Evolutionary conservation across 2,797 vertebrate species (phyloP).

Genomic region (Acestrorhynchus altus): DNA sequence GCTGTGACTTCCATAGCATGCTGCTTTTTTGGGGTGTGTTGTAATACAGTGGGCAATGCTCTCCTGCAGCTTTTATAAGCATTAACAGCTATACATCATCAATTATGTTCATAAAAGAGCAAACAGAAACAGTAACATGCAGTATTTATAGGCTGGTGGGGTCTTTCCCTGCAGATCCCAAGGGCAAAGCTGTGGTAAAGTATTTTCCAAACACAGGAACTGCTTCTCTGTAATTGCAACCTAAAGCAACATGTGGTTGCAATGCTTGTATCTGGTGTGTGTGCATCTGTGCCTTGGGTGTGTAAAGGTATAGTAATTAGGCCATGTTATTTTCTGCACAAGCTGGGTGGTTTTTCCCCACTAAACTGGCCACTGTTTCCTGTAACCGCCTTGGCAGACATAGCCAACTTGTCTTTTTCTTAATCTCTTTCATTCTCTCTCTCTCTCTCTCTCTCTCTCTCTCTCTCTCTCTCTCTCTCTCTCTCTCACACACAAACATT

Average conservation of each 20-base stretch:
- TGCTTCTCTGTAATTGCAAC: slow-evolving; percentile 51
- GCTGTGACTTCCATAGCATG: background rate
- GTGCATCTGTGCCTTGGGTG: slow-evolving; percentile 19
- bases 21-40: background rate
- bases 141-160: slow-evolving; percentile 28
- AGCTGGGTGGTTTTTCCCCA: slow-evolving; percentile 43
- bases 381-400: slow-evolving; percentile 41
- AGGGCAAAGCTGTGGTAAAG: slow-evolving; percentile 39
- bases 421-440: slow-evolving; percentile 15
- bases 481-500: background rate
- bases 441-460: slow-evolving; percentile 7
- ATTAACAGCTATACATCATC: slow-evolving; percentile 7
- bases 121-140: slow-evolving; percentile 12
- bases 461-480: background rate
- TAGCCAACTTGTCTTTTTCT: slow-evolving; percentile 23
- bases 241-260: slow-evolving; percentile 49
- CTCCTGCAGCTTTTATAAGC: slow-evolving; percentile 13
- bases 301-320: slow-evolving; percentile 48
- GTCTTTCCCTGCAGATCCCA: slow-evolving; percentile 17
- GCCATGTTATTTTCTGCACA: slow-evolving; percentile 50
- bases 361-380: slow-evolving; percentile 45
- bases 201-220: slow-evolving; percentile 48
- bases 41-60: slow-evolving; percentile 8
- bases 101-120: slow-evolving; percentile 18
- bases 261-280: slow-evolving; percentile 22